Percentiles rank a stretch among this genome's conserved stretches.
These are phyloP conservation scores for Phrynocephalus versicolor DNA, from an alignment of 2,113 vertebrate species.

Conservation along the genomic window DNA sequence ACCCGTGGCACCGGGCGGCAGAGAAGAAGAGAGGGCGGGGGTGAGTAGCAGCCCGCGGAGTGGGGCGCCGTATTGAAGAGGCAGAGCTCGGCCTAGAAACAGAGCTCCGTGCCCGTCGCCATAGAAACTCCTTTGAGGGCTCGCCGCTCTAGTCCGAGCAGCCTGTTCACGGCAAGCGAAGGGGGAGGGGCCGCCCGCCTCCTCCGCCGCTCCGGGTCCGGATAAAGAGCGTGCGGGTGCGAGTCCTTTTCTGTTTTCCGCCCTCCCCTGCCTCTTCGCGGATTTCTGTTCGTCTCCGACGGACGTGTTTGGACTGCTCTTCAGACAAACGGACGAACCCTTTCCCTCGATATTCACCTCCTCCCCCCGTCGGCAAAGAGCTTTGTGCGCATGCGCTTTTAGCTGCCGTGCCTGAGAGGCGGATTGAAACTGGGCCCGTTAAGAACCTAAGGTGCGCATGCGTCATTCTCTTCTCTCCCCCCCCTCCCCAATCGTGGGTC, in stretches of 20 bases:
- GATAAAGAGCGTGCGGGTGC: not conserved
- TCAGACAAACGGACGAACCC: not conserved
- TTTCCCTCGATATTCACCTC: not conserved
- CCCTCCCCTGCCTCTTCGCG: not conserved
- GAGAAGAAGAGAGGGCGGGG: constrained; percentile 40
- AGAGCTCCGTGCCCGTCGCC: not conserved
- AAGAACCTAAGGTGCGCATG: constrained; percentile 1
- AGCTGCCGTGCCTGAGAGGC: not conserved
- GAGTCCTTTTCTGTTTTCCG: not conserved
- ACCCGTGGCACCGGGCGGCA: constrained; percentile 39
- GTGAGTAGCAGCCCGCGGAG: constrained; percentile 50
- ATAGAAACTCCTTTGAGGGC: too few species aligned
- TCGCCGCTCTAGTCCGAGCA: not conserved
- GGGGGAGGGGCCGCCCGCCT: not conserved
- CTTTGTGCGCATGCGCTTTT: constrained; percentile 34
- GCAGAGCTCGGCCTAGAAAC: too few species aligned
- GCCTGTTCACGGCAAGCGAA: not conserved
- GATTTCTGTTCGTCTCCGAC: not conserved
- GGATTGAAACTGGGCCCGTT: not conserved
- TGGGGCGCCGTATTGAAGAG: not conserved
- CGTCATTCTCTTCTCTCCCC: too few species aligned
- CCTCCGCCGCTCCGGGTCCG: not conserved
- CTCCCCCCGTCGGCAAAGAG: too few species aligned
- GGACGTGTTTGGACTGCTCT: not conserved
- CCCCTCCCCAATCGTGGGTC: too few species aligned